A percentile compares a stretch with the other conserved stretches of the same genome.
phyloP scores from a whole-genome alignment of 2,888 invertebrate species.

The Oscheius sp. region DNA sequence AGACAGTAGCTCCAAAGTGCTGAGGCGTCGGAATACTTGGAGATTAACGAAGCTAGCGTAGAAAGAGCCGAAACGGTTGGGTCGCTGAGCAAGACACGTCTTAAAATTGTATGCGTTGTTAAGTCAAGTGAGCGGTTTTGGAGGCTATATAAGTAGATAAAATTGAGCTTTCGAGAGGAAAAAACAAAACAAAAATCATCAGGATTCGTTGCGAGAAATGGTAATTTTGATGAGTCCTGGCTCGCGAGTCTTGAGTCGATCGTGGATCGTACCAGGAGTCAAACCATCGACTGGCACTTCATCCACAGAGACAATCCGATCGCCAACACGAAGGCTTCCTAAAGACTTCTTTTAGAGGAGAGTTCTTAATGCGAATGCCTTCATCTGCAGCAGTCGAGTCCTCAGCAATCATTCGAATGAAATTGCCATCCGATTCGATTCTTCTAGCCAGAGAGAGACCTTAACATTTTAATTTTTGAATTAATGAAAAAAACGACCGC shows the following conservation, averaged over 20 bases:
- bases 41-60: too few relatives aligned
- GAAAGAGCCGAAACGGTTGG: too few relatives aligned
- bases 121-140: too few relatives aligned
- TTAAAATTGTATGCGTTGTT: slow-evolving; percentile 8
- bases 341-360: background rate
- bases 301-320: slow-evolving; percentile 56
- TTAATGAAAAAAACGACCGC: too few relatives aligned
- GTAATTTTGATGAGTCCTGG: slow-evolving; percentile 50
- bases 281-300: slow-evolving; percentile 60
- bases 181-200: too few relatives aligned
- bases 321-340: slow-evolving; percentile 49
- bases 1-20: too few relatives aligned
- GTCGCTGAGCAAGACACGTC: background rate
- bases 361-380: too few relatives aligned
- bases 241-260: slow-evolving; percentile 60
- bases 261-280: slow-evolving; percentile 61
- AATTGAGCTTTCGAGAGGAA: background rate
- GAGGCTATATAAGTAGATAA: background rate
- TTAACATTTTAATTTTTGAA: too few relatives aligned
- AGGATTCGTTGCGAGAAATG: slow-evolving; percentile 11
- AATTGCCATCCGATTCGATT: slow-evolving; percentile 66
- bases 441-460: slow-evolving; percentile 65
- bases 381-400: slow-evolving; percentile 61
- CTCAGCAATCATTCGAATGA: slow-evolving; percentile 63
- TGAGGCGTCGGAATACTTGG: too few relatives aligned